A percentile compares a stretch with the other conserved stretches of the same genome.
Evolutionary conservation across 2,888 invertebrate species (phyloP).

Genomic region (Stenodera caucasica): DNA sequence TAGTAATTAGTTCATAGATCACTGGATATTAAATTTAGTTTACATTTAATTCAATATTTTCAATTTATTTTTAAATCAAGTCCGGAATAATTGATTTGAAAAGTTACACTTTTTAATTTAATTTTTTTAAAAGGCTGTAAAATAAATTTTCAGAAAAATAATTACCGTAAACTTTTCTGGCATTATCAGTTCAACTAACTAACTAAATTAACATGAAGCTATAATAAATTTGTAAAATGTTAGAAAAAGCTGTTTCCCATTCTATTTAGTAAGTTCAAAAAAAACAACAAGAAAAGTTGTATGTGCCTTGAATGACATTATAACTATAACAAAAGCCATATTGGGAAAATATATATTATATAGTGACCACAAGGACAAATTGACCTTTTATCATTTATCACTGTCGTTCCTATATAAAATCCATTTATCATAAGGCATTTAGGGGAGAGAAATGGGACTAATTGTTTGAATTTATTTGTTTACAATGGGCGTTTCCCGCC

Average conservation of each 20-base stretch:
- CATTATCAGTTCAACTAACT: neutral
- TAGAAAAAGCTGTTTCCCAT: slow-evolving; percentile 1
- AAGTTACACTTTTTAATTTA: too few species aligned
- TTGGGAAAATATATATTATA: neutral
- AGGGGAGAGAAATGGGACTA: neutral
- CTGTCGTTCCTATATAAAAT: neutral
- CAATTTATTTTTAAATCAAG: too few species aligned
- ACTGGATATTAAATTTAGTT: too few species aligned
- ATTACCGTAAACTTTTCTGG: neutral
- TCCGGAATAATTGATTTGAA: too few species aligned
- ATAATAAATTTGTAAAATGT: neutral
- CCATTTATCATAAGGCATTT: neutral
- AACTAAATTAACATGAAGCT: neutral
- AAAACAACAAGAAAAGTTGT: neutral
- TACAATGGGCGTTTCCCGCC: too few species aligned
- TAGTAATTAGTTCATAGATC: too few species aligned
- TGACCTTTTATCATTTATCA: neutral
- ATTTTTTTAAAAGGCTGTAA: too few species aligned
- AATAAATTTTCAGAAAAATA: neutral
- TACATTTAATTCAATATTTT: too few species aligned
- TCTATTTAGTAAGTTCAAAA: neutral
- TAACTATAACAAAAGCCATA: neutral
- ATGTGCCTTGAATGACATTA: neutral
- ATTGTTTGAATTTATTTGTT: neutral
- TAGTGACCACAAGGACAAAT: neutral